Conservation (phyloP, 2,888 invertebrate genomes). For the Papilio protenor region DNA sequence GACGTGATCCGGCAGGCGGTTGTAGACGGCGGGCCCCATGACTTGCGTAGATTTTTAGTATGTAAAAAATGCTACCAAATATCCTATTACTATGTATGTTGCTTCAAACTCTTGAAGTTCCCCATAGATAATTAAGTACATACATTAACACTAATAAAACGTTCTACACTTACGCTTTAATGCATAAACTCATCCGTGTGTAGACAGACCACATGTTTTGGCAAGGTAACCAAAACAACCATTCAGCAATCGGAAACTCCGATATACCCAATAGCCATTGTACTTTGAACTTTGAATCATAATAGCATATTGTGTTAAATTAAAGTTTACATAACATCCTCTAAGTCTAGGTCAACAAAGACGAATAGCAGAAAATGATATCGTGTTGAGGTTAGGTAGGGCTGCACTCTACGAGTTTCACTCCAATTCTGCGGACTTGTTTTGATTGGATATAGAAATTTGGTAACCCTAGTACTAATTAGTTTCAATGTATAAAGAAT, state of each 20-base stretch:
- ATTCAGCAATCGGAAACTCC: constrained; percentile 16
- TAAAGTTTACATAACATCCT: neutral
- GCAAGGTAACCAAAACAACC: constrained; percentile 37
- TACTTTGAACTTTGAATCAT: constrained; percentile 25
- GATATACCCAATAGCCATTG: neutral
- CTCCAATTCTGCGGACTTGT: neutral
- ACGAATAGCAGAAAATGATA: neutral
- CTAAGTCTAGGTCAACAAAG: neutral
- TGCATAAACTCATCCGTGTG: constrained; percentile 37
- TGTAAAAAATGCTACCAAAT: no score
- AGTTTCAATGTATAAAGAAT: no score
- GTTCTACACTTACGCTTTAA: neutral
- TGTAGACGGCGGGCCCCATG: no score
- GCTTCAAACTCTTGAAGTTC: no score
- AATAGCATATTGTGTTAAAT: neutral
- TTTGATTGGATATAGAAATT: neutral
- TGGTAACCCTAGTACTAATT: no score
- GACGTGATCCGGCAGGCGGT: no score
- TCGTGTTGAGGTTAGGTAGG: neutral
- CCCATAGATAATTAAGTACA: no score
- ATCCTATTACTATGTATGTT: no score
- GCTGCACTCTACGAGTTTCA: neutral
- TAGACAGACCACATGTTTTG: constrained; percentile 47
- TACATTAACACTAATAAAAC: neutral
- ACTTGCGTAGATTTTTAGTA: no score